phyloP scores from a whole-genome alignment of 2,113 vertebrate species.

The Lipophrys pholis region DNA sequence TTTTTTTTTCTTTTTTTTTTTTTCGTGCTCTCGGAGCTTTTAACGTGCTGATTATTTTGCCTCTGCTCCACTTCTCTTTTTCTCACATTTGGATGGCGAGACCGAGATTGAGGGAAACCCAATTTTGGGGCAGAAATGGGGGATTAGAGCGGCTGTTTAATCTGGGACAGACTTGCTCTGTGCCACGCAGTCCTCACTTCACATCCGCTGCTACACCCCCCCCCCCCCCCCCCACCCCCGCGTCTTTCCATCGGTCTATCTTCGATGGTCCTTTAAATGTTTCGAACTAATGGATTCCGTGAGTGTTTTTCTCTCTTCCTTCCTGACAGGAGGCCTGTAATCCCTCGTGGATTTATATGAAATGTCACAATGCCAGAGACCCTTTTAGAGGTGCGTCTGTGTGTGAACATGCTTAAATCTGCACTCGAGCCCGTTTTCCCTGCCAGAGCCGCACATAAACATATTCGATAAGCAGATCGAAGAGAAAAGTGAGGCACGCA shows the following conservation, averaged over 20 bases:
- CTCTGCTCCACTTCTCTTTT: slow-evolving; percentile 67
- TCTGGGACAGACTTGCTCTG: slow-evolving; percentile 82
- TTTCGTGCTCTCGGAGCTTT: slow-evolving; percentile 59
- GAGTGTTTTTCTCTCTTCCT: slow-evolving; percentile 65
- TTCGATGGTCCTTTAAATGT: slow-evolving; percentile 81
- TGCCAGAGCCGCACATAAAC: slow-evolving; percentile 20
- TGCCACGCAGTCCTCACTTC: slow-evolving; percentile 64
- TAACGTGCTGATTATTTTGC: slow-evolving; percentile 73
- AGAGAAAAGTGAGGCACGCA: not conserved
- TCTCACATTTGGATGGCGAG: slow-evolving; percentile 72
- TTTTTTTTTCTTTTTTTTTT: not conserved
- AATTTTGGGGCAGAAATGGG: slow-evolving; percentile 79
- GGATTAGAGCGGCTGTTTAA: slow-evolving; percentile 84
- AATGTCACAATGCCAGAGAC: slow-evolving; percentile 81
- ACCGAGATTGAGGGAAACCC: slow-evolving; percentile 82
- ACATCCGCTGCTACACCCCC: slow-evolving; percentile 34
- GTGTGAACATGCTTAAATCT: slow-evolving; percentile 57
- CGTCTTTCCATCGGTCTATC: slow-evolving; percentile 73
- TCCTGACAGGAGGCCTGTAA: slow-evolving; percentile 74
- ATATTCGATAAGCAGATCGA: slow-evolving; percentile 51
- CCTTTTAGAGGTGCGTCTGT: slow-evolving; percentile 77
- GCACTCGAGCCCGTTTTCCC: slow-evolving; percentile 34
- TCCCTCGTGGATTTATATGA: slow-evolving; percentile 80
- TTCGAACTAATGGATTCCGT: slow-evolving; percentile 81
- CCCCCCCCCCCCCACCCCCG: slow-evolving; percentile 47